Evolutionary conservation across 1,140 invertebrate genomes (phyloP).

Genomic region (Drosophila ohnishii): DNA sequence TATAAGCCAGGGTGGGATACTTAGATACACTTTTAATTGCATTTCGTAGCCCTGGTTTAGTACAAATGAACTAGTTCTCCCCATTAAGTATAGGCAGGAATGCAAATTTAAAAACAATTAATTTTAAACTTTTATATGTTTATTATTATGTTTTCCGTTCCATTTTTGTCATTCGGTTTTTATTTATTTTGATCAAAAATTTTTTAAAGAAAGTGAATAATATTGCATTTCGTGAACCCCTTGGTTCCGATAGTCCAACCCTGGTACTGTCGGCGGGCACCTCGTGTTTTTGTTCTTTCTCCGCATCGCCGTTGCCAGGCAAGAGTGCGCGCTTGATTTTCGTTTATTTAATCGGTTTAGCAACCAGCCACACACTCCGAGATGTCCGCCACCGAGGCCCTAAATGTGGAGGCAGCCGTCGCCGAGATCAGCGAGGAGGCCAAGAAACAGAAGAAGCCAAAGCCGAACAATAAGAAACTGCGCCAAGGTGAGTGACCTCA

Average conservation of each 20-base stretch:
- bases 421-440: constrained; percentile 57
- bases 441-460: constrained; percentile 82
- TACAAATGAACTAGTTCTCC: not conserved
- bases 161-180: not conserved
- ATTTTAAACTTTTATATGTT: no score
- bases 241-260: constrained; percentile 12
- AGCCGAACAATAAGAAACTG: constrained; percentile 81
- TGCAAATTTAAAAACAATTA: not conserved
- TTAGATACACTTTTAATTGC: no score
- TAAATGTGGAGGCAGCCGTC: constrained; percentile 47
- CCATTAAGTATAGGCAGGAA: not conserved
- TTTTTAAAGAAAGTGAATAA: no score
- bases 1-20: constrained; percentile 14
- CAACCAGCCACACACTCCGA: constrained; percentile 19
- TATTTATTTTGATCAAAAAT: not conserved
- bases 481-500: constrained; percentile 76
- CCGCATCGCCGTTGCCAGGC: constrained; percentile 43
- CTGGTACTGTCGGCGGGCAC: constrained; percentile 11
- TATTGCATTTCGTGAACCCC: no score
- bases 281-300: constrained; percentile 54
- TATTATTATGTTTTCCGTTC: not conserved
- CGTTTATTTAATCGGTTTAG: constrained; percentile 26
- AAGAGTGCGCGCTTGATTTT: constrained; percentile 47
- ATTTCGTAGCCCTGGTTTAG: constrained; percentile 5
- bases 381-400: constrained; percentile 67